Evolutionary conservation across 2,113 vertebrate genomes (phyloP), one percentile per base, ranked within the genome.

Genomic region (Lepidothrix coronata): DNA sequence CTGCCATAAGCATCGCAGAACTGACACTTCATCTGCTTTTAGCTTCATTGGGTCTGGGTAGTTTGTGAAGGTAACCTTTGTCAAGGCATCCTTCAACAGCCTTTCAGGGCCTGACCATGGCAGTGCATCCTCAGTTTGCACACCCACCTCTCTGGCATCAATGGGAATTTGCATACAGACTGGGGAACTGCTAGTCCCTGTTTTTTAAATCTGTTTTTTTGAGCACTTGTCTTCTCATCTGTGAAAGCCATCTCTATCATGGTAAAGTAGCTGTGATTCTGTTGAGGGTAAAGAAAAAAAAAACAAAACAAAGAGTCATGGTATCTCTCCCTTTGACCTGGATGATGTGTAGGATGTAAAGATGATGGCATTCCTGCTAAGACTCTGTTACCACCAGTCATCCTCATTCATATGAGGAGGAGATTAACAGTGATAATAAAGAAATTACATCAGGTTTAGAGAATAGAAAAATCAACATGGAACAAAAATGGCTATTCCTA

Each of bases 401-500:
- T 62, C 27, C 44, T 77, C 24, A 20, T 52, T 87, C 44, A 13
- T 14, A 46, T 14, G 81, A 79, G 25, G 19, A 86, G 18, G 35
- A 80, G 68, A 86, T 92, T 61, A 92, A 85, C 21, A 65, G n/a
- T 25, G 31, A n/a, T 44, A 81, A 67, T 84, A 61, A 91, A 73
- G 62, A 85, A 83, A 70, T 59, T 39, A 37, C 28, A 51, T 65
- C 35, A 31, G 24, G 31, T 86, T 92, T 88, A 88, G 49, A 75
- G 65, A 91, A 51, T 21, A 21, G 73, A 75, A 81, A 73, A 75
- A 62, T 63, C 59, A 88, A 28, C 2, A 1, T 0, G 2, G 71
- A 85, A 59, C 46, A 88, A 55, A 91, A 88, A 55, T 20, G 1
- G 49, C 49, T 73, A 25, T 54, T 61, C 30, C 19, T n/a, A 6